phyloP scores from a whole-genome alignment of 2,888 invertebrate species.

The Tenthredo distinguenda region DNA sequence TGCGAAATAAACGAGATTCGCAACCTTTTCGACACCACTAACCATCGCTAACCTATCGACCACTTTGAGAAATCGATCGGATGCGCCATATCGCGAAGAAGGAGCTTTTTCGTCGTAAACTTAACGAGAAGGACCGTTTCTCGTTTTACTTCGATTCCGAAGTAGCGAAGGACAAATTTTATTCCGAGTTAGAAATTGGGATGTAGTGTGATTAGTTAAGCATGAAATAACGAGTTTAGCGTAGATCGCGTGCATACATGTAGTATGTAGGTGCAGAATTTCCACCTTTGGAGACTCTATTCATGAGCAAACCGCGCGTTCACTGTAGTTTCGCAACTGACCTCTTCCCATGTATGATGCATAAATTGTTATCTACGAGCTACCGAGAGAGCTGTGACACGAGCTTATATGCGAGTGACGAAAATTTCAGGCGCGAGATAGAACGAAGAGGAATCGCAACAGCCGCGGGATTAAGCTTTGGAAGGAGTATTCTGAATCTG shows the following conservation, averaged over 20 bases:
- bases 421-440: not conserved
- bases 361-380: constrained; percentile 9
- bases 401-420: not conserved
- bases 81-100: not conserved
- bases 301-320: not conserved
- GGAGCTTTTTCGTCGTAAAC: not conserved
- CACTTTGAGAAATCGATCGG: not conserved
- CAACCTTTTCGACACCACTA: not conserved
- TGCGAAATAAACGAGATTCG: not conserved
- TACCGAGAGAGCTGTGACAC: not conserved
- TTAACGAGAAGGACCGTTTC: no score
- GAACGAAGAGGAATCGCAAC: not conserved
- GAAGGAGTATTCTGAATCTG: not conserved
- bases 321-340: constrained; percentile 30
- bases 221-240: no score
- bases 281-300: constrained; percentile 3
- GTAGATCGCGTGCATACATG: no score
- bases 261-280: not conserved
- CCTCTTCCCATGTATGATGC: not conserved
- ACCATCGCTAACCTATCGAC: not conserved
- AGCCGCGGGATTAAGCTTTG: not conserved
- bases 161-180: no score
- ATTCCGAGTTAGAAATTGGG: no score
- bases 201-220: no score
- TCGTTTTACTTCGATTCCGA: no score